Conservation (phyloP, 2,113 vertebrate genomes). For the Erythrocercus mccallii region DNA sequence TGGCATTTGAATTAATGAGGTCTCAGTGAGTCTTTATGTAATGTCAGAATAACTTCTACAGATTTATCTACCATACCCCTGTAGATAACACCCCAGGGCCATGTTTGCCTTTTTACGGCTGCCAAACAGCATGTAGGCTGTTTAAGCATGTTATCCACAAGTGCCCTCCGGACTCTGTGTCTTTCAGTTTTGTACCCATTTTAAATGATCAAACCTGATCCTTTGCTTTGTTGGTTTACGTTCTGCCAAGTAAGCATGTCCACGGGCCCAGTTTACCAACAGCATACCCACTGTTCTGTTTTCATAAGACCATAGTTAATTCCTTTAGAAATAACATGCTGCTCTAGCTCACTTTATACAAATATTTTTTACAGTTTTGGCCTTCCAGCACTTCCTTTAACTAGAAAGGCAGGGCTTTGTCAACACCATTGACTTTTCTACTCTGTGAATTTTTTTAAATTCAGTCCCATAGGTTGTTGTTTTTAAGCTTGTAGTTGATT, state of each 20-base stretch:
- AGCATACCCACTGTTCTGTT: neutral
- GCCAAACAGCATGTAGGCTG: conserved; percentile 56
- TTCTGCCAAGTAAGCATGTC: conserved; percentile 63
- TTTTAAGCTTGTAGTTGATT: conserved; percentile 19
- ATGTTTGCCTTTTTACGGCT: conserved; percentile 66
- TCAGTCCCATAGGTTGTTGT: neutral
- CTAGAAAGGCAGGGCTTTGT: neutral
- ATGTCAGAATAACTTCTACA: conserved; percentile 64
- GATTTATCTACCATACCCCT: conserved; percentile 54
- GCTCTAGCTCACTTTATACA: conserved; percentile 42
- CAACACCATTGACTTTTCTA: neutral
- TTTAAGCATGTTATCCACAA: conserved; percentile 58
- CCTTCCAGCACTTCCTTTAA: neutral
- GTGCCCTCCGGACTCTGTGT: conserved; percentile 62
- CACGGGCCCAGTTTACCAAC: neutral
- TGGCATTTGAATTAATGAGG: conserved; percentile 67
- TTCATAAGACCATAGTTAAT: conserved; percentile 7
- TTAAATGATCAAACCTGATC: conserved; percentile 68
- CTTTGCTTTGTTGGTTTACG: conserved; percentile 43
- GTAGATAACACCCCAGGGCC: conserved; percentile 61
- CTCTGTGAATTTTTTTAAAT: neutral
- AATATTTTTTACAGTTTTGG: conserved; percentile 16
- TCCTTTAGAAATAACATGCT: conserved; percentile 56
- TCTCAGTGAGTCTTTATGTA: conserved; percentile 63
- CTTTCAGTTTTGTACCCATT: conserved; percentile 61